These are phyloP conservation scores for Illadopsis cleaveri DNA, from an alignment of 2,113 vertebrate genomes.

Conservation along the genomic window DNA sequence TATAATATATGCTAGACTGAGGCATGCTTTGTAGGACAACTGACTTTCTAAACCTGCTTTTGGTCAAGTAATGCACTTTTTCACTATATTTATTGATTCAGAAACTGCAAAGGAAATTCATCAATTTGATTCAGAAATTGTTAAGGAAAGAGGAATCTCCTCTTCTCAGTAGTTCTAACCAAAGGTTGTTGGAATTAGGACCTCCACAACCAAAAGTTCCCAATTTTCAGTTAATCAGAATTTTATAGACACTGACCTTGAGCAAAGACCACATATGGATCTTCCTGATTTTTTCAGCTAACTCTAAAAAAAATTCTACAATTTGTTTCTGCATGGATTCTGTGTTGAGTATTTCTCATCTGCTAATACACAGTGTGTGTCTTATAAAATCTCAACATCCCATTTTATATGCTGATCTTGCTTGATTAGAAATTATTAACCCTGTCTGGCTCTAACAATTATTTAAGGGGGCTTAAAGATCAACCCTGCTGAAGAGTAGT, in stretches of 20 bases:
- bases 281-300: background rate
- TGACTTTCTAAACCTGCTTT: background rate
- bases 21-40: background rate
- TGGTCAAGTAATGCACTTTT: background rate
- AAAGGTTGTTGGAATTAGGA: background rate
- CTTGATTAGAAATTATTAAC: background rate
- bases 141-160: background rate
- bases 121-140: background rate
- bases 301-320: background rate
- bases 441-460: background rate
- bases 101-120: background rate
- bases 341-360: background rate
- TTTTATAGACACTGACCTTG: background rate
- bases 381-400: background rate
- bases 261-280: background rate
- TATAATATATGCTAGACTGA: background rate
- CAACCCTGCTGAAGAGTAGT: background rate
- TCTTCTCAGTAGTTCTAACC: background rate
- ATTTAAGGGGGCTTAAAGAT: background rate
- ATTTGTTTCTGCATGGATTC: background rate
- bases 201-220: background rate
- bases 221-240: background rate
- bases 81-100: background rate
- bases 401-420: background rate
- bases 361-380: background rate